These are phyloP conservation scores for Sinodicranocentrus sp. DNA, from an alignment of 2,888 invertebrate species.

Conservation along the genomic window DNA sequence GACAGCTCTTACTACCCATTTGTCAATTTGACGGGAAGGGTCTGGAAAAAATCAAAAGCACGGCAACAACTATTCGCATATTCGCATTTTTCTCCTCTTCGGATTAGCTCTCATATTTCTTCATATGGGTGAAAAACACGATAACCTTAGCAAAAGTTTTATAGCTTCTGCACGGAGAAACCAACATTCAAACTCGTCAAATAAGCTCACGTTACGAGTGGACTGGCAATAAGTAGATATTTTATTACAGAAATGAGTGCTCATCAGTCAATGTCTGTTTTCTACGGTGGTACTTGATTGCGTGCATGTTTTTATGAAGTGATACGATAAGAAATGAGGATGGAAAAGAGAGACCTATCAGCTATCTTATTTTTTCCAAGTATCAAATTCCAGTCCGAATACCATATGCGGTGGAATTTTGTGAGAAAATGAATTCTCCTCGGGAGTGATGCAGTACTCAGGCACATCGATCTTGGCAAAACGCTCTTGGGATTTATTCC, in stretches of 20 bases:
- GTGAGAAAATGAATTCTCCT: slow-evolving; percentile 44
- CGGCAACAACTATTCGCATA: too few species aligned
- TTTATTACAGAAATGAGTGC: slow-evolving; percentile 53
- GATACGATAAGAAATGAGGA: slow-evolving; percentile 47
- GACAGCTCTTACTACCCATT: slow-evolving; percentile 37
- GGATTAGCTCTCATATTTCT: too few species aligned
- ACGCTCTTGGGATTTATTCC: not conserved
- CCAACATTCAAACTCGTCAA: too few species aligned
- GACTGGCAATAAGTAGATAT: slow-evolving; percentile 45
- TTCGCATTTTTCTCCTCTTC: too few species aligned
- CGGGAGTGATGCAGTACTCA: slow-evolving; percentile 12
- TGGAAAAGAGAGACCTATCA: slow-evolving; percentile 5
- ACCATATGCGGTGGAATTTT: slow-evolving; percentile 21
- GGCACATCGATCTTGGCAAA: not conserved
- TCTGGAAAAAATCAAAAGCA: too few species aligned
- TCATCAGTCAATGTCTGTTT: slow-evolving; percentile 55
- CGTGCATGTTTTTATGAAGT: slow-evolving; percentile 44
- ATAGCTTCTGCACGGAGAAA: too few species aligned
- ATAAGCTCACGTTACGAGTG: too few species aligned
- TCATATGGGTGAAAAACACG: too few species aligned
- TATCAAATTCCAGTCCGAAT: slow-evolving; percentile 46
- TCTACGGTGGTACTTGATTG: slow-evolving; percentile 5
- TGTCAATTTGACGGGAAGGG: slow-evolving; percentile 43
- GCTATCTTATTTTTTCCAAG: not conserved
- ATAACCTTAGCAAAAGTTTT: too few species aligned